Percentiles rank a stretch among this genome's conserved stretches.
phyloP scores from a whole-genome alignment of 2,113 vertebrate genomes.

The Hemiscyllium ocellatum region DNA sequence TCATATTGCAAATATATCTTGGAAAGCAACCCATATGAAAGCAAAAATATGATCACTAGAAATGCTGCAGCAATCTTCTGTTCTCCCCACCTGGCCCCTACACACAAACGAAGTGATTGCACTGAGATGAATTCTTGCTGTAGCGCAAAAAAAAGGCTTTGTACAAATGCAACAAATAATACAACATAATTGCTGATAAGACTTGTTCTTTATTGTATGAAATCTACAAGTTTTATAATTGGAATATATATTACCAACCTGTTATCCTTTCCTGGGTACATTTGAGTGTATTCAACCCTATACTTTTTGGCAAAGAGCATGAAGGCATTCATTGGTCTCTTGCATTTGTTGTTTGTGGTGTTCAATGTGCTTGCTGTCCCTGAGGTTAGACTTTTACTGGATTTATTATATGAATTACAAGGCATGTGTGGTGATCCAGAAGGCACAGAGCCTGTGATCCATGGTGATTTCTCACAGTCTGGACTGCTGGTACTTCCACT shows the following conservation, averaged over 20 bases:
- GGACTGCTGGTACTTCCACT: conserved; percentile 72
- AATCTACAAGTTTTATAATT: background rate
- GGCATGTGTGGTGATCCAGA: conserved; percentile 67
- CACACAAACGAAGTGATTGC: background rate
- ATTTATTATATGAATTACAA: conserved; percentile 65
- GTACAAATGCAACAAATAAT: background rate
- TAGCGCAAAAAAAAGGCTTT: background rate
- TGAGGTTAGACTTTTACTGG: conserved; percentile 79
- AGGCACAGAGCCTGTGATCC: conserved; percentile 64
- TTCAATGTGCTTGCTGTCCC: conserved; percentile 72
- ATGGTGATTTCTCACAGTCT: conserved; percentile 74
- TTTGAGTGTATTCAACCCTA: conserved; percentile 97
- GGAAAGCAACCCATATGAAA: background rate
- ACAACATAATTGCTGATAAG: background rate
- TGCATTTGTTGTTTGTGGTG: conserved; percentile 82
- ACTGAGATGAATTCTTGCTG: background rate
- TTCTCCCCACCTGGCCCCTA: background rate
- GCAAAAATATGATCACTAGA: background rate
- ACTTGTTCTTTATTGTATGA: background rate
- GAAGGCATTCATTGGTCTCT: conserved; percentile 99
- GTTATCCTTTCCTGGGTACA: conserved; percentile 99
- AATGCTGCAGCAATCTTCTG: background rate
- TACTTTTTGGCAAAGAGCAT: conserved; percentile 99
- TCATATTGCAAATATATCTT: background rate
- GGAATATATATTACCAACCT: conserved; percentile 61